Evolutionary conservation across 35 echinoderm and acorn worm species (phyloP).

Genomic region (Ophioderma brevispina): DNA sequence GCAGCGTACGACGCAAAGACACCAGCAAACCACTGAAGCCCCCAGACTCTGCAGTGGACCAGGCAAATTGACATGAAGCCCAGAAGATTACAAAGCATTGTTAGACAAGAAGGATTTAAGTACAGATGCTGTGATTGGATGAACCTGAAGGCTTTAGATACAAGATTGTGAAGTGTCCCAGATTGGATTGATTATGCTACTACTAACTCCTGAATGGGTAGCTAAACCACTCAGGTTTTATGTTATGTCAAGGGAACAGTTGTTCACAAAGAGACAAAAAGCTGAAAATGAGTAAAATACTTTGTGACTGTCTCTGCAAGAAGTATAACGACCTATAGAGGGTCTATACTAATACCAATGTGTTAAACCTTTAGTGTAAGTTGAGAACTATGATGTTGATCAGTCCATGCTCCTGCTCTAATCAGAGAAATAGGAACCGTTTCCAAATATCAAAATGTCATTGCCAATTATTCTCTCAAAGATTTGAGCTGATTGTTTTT

Average conservation of each 20-base stretch:
- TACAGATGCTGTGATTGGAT: slow-evolving; percentile 45
- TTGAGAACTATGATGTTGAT: too few relatives aligned
- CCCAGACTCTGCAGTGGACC: slow-evolving; percentile 86
- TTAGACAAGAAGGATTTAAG: slow-evolving; percentile 46
- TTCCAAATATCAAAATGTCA: too few relatives aligned
- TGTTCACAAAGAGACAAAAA: slow-evolving; percentile 84
- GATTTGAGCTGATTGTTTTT: too few relatives aligned
- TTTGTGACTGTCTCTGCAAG: too few relatives aligned
- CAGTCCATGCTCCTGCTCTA: too few relatives aligned
- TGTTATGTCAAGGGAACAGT: slow-evolving; percentile 46
- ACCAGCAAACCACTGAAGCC: slow-evolving; percentile 53
- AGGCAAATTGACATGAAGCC: slow-evolving; percentile 70
- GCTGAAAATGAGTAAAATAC: too few relatives aligned
- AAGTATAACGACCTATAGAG: too few relatives aligned
- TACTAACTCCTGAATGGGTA: slow-evolving; percentile 76
- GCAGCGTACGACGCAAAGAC: slow-evolving; percentile 41
- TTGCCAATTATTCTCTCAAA: too few relatives aligned
- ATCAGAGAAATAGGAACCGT: too few relatives aligned
- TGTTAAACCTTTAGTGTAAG: too few relatives aligned
- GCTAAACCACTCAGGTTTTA: slow-evolving; percentile 87
- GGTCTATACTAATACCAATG: too few relatives aligned
- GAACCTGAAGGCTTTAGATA: slow-evolving; percentile 52
- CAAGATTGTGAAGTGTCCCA: slow-evolving; percentile 75
- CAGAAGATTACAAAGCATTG: slow-evolving; percentile 41
- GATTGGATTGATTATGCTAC: slow-evolving; percentile 74